Evolutionary conservation across 2,888 invertebrate genomes (phyloP).

Genomic region (Clanis bilineata): DNA sequence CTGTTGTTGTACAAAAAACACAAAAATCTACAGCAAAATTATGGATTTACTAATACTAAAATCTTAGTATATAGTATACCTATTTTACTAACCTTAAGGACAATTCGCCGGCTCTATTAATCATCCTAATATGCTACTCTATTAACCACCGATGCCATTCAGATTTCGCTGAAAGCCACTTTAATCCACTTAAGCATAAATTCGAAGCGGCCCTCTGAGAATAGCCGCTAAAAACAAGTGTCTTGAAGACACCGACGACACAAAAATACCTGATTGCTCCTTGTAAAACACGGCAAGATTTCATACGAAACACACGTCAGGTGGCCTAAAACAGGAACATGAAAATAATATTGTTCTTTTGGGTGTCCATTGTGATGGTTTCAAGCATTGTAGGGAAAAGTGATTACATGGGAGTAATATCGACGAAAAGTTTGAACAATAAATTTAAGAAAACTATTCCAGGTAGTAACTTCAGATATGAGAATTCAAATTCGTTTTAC

Average conservation of each 20-base stretch:
- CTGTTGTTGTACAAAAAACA: too few species aligned
- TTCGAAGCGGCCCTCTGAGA: slow-evolving; percentile 60
- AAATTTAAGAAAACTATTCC: slow-evolving; percentile 14
- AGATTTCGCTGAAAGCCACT: slow-evolving; percentile 66
- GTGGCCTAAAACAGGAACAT: slow-evolving; percentile 35
- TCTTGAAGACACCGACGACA: slow-evolving; percentile 45
- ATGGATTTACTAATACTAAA: not conserved
- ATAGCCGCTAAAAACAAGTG: slow-evolving; percentile 44
- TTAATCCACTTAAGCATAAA: slow-evolving; percentile 74
- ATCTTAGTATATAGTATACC: not conserved
- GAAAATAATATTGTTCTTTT: slow-evolving; percentile 46
- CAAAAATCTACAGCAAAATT: too few species aligned
- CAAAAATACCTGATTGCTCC: slow-evolving; percentile 41
- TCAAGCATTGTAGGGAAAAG: slow-evolving; percentile 45
- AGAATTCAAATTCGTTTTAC: not conserved
- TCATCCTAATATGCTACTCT: slow-evolving; percentile 60
- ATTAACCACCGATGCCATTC: slow-evolving; percentile 54
- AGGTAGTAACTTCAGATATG: slow-evolving; percentile 10
- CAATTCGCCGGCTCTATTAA: slow-evolving; percentile 44
- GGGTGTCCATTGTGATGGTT: slow-evolving; percentile 39
- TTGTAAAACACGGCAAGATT: slow-evolving; percentile 50
- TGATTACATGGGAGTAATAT: slow-evolving; percentile 25
- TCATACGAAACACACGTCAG: slow-evolving; percentile 56
- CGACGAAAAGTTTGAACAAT: not conserved
- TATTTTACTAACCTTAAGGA: not conserved